Base-by-base conservation (phyloP, 2,797 vertebrate genomes). In the Pelodytes ibericus region DNA sequence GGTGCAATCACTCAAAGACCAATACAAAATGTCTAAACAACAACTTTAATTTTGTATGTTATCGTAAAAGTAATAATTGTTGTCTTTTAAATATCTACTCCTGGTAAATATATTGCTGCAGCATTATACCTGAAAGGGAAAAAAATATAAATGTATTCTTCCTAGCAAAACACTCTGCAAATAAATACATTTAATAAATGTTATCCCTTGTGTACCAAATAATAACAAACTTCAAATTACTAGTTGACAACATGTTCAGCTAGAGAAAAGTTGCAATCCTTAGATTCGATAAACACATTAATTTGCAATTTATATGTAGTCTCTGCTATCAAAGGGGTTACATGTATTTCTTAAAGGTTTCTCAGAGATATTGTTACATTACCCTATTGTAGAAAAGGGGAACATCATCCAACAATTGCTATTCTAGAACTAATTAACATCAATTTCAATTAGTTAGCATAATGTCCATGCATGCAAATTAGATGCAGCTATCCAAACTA, bases 361-460 rank as follows among this genome's bases (percentile, higher is more conserved):
- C 6, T 11, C 6, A 53, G 36, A 39, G 15, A 53, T 22, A 53
- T 53, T 6, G 41, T 20, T 2, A 13, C 36, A 39, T 53, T 53
- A 47, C 49, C n/a, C 49, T n/a, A 11, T 53, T 53, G 11, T 53
- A 53, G 22, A 7, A 53, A 53, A 16, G 8, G 49, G 6, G 6
- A 53, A 53, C 20, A 53, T 53, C 20, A 2, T 53, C 24, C n/a
- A 53, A 53, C 20, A 53, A 53, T 22, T 53, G 49, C 20, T 2
- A 16, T 24, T 22, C n/a, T 24, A 22, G 11, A 20, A 53, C 13
- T 53, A 53, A 53, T 53, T 53, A 53, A 53, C 49, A 53, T 53
- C 49, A 53, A 53, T 24, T 53, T 53, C 49, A 53, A 53, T 53
- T 53, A 53, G 49, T 53, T 24, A 53, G 20, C 20, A 53, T 53